phyloP scores from a whole-genome alignment of 2,113 vertebrate species.

The Eubucco bourcierii region DNA sequence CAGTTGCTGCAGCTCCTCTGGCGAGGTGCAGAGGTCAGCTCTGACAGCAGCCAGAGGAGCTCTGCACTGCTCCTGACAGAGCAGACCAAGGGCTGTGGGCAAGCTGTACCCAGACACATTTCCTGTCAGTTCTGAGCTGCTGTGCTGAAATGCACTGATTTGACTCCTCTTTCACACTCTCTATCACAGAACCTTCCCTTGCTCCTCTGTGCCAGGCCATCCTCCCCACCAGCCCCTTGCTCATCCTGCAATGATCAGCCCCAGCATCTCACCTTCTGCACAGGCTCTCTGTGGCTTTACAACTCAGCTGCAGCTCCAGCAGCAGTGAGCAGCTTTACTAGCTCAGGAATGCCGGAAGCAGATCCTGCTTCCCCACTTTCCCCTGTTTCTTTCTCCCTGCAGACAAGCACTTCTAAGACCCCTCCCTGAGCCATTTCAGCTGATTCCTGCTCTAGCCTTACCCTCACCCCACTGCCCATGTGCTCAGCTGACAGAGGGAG shows the following conservation, averaged over 20 bases:
- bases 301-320: not conserved
- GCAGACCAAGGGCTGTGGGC: fast-evolving
- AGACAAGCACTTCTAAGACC: not conserved
- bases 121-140: not conserved
- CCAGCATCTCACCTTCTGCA: not conserved
- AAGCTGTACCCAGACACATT: fast-evolving
- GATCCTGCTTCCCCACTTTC: not conserved
- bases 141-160: not conserved
- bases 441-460: not conserved
- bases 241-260: not conserved
- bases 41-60: not conserved
- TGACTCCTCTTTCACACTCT: not conserved
- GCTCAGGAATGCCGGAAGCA: not conserved
- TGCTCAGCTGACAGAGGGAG: not conserved
- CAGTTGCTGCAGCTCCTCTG: not conserved
- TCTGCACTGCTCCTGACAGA: fast-evolving
- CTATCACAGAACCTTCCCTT: not conserved
- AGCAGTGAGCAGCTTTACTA: not conserved
- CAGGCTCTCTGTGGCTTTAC: not conserved
- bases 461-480: fast-evolving
- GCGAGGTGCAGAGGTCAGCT: fast-evolving
- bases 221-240: not conserved
- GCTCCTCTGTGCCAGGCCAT: not conserved
- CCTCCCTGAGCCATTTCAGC: not conserved
- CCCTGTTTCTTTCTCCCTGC: not conserved